phyloP scores from a whole-genome alignment of 2,797 vertebrate genomes.

The Coilia nasus region DNA sequence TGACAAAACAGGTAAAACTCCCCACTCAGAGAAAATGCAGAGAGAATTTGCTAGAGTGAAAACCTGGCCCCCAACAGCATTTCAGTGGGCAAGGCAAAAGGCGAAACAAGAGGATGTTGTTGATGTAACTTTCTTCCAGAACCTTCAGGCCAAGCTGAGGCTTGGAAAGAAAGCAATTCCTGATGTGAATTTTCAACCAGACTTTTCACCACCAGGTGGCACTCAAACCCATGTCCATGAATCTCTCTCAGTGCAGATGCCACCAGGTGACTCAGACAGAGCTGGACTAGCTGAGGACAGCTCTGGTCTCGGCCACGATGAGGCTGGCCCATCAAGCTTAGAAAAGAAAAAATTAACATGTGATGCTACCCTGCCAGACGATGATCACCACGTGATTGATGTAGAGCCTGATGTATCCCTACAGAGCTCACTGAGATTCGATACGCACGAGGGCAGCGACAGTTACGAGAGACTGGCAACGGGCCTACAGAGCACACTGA shows the following conservation, averaged over 20 bases:
- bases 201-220: constrained; percentile 21
- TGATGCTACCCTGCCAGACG: not conserved
- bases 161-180: constrained; percentile 26
- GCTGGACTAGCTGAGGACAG: not conserved
- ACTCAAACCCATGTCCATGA: constrained; percentile 16
- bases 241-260: constrained; percentile 14
- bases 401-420: not conserved
- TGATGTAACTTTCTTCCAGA: constrained; percentile 30
- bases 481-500: not conserved
- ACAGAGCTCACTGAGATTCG: not conserved
- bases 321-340: not conserved
- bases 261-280: constrained; percentile 18
- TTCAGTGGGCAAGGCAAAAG: constrained; percentile 68
- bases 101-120: constrained; percentile 46
- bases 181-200: not conserved
- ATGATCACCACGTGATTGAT: not conserved
- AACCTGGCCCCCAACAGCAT: constrained; percentile 71
- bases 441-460: not conserved
- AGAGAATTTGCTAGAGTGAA: constrained; percentile 52
- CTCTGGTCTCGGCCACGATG: not conserved
- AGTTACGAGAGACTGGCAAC: not conserved
- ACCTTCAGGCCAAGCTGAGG: constrained; percentile 40
- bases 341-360: not conserved
- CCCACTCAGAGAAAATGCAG: not conserved
- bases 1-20: not conserved